These are phyloP conservation scores for Sycobia sp. DNA, from an alignment of 1,140 invertebrate genomes.

Conservation along the genomic window DNA sequence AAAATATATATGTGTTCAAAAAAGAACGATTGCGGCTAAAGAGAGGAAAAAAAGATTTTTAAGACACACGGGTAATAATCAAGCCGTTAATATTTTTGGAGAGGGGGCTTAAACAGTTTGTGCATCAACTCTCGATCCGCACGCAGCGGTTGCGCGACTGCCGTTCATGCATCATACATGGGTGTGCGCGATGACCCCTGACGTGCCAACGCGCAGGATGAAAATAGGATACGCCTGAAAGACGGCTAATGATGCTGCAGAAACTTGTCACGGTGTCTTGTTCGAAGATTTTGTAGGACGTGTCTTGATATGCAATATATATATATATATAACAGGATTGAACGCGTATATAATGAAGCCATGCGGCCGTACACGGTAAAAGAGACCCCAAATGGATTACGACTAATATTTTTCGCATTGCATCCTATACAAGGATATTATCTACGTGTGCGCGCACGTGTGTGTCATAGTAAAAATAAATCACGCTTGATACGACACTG, in stretches of 20 bases:
- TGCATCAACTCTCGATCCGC: not conserved
- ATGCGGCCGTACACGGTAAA: no score
- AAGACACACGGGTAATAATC: constrained; percentile 1
- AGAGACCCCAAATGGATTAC: no score
- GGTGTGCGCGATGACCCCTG: not conserved
- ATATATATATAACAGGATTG: no score
- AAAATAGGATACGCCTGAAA: not conserved
- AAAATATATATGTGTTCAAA: no score
- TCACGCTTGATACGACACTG: no score
- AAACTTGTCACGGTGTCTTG: constrained; percentile 11
- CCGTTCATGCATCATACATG: constrained; percentile 4
- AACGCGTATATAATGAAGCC: no score
- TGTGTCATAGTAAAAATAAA: no score
- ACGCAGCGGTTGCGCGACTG: not conserved
- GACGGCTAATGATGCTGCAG: constrained; percentile 11
- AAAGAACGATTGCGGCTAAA: constrained; percentile 2
- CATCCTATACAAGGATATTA: no score
- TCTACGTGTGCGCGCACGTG: no score
- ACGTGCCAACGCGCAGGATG: not conserved
- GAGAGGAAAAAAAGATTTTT: no score
- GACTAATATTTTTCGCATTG: no score
- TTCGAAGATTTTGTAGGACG: constrained; percentile 2
- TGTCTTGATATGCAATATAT: constrained; percentile 23
- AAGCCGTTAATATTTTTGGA: not conserved
- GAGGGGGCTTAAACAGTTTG: no score